These are phyloP conservation scores for Agelastica alni DNA, from an alignment of 2,888 invertebrate genomes.

Conservation along the genomic window DNA sequence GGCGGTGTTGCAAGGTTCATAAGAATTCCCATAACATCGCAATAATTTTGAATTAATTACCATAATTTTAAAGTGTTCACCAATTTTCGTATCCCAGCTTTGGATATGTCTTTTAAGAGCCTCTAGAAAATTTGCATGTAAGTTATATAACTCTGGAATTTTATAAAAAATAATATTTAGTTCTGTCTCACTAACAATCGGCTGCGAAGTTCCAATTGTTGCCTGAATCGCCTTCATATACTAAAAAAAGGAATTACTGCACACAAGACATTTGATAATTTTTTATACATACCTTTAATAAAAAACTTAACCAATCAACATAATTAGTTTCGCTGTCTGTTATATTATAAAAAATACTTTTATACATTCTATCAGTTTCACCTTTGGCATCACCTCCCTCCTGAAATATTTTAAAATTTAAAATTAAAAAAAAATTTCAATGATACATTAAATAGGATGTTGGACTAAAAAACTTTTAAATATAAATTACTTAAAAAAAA, in stretches of 20 bases:
- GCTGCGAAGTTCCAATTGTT: constrained; percentile 84
- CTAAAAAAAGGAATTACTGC: constrained; percentile 62
- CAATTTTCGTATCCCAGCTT: constrained; percentile 79
- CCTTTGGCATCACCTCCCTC: constrained; percentile 56
- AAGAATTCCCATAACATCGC: too few relatives aligned
- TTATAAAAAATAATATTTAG: constrained; percentile 91
- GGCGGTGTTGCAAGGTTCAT: too few relatives aligned
- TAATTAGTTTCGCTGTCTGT: constrained; percentile 91
- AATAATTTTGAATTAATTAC: too few relatives aligned
- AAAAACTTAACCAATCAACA: constrained; percentile 85
- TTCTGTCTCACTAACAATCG: constrained; percentile 86
- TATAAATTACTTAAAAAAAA: too few relatives aligned
- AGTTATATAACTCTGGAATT: constrained; percentile 82
- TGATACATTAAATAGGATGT: too few relatives aligned
- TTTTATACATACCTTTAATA: constrained; percentile 81
- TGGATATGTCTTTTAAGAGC: constrained; percentile 71
- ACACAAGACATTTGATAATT: too few relatives aligned
- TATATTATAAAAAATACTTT: constrained; percentile 86
- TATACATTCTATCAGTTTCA: constrained; percentile 83
- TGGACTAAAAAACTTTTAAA: too few relatives aligned
- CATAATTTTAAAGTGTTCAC: constrained; percentile 83
- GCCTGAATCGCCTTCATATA: constrained; percentile 92
- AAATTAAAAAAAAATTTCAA: too few relatives aligned
- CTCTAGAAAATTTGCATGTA: constrained; percentile 82
- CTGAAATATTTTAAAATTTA: too few relatives aligned